Conservation (phyloP, 2,797 vertebrate species). For the Microctenopoma stevenorrisi region DNA sequence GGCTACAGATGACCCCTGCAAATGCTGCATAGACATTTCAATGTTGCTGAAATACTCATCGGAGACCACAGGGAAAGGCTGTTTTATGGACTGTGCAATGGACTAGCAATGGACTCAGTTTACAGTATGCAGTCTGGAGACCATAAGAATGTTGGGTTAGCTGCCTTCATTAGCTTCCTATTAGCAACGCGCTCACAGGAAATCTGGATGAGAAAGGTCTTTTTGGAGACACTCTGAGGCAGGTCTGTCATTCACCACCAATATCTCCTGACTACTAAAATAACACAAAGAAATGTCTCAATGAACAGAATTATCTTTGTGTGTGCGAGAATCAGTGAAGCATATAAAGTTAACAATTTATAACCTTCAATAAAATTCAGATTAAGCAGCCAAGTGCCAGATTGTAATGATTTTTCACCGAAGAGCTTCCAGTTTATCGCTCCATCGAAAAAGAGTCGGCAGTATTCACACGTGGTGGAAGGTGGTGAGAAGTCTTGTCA, state of each 20-base stretch:
- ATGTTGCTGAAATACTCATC: slow-evolving; percentile 10
- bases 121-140: not conserved
- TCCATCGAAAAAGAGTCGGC: not conserved
- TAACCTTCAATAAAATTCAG: slow-evolving; percentile 1
- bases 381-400: not conserved
- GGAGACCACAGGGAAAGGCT: slow-evolving; percentile 24
- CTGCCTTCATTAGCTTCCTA: not conserved
- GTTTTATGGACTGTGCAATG: slow-evolving; percentile 27
- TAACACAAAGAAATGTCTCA: not conserved
- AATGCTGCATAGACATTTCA: not conserved
- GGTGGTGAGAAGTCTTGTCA: slow-evolving; percentile 21
- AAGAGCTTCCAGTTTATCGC: not conserved
- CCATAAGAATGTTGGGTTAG: not conserved
- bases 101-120: not conserved
- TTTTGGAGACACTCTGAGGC: not conserved
- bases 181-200: too few species aligned
- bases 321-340: not conserved
- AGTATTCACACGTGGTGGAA: slow-evolving; percentile 30
- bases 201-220: not conserved
- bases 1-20: not conserved
- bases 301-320: not conserved
- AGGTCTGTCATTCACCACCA: not conserved
- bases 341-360: not conserved
- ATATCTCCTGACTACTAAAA: not conserved
- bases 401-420: not conserved